These are phyloP conservation scores for Deroplatys truncata DNA, from an alignment of 2,888 invertebrate species.

Conservation along the genomic window DNA sequence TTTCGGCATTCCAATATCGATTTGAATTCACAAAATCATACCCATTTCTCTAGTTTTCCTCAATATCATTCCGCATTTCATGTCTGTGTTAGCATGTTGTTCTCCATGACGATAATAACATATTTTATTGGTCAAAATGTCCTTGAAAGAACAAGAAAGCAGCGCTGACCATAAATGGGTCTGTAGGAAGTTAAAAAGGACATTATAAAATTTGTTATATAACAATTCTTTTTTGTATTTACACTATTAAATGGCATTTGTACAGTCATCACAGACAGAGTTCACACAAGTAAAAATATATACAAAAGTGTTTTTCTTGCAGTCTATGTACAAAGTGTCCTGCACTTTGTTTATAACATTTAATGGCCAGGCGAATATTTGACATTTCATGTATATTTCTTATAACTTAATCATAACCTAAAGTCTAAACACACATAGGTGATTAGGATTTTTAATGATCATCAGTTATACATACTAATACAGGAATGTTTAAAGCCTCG, in stretches of 20 bases:
- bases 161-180: too few species aligned
- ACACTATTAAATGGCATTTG: neutral
- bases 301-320: neutral
- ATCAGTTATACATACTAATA: neutral
- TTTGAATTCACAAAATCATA: too few species aligned
- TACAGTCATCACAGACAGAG: neutral
- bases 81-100: neutral
- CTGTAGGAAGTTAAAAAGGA: neutral
- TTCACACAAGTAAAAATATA: neutral
- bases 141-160: neutral
- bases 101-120: too few species aligned
- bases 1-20: too few species aligned
- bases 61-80: neutral
- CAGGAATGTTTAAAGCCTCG: neutral
- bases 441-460: neutral
- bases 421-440: neutral
- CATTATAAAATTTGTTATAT: neutral
- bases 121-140: neutral
- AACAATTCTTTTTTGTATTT: neutral
- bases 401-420: neutral
- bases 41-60: too few species aligned
- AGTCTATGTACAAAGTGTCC: neutral
- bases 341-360: neutral
- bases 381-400: neutral
- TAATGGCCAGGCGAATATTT: neutral